A percentile compares a stretch with the other conserved stretches of the same genome.
These are phyloP conservation scores for Sarcophaga peregrina DNA, from an alignment of 1,140 invertebrate genomes.

Conservation along the genomic window DNA sequence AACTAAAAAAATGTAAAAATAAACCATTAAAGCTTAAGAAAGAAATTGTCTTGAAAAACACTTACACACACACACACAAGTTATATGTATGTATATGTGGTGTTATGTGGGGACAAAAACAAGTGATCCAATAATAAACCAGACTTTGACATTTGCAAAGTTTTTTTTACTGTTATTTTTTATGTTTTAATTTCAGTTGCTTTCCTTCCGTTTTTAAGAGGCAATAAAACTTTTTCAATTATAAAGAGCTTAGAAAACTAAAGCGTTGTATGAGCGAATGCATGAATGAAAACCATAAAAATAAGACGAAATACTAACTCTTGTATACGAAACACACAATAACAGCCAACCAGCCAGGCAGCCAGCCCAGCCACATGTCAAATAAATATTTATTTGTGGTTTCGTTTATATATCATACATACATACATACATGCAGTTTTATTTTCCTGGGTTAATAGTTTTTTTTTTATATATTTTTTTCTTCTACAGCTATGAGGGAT, in stretches of 20 bases:
- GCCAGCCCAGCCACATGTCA: too few species aligned
- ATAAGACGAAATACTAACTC: background rate
- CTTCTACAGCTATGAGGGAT: too few species aligned
- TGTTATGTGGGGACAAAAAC: background rate
- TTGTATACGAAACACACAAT: background rate
- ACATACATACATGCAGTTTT: too few species aligned
- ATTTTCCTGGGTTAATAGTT: too few species aligned
- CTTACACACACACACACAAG: background rate
- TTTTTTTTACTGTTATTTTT: conserved; percentile 25
- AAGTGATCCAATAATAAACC: conserved; percentile 6
- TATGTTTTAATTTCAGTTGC: conserved; percentile 1
- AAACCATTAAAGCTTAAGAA: too few species aligned
- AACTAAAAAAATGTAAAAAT: too few species aligned
- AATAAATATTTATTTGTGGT: too few species aligned
- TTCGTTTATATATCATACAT: too few species aligned
- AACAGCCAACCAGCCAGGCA: background rate
- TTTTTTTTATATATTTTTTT: too few species aligned
- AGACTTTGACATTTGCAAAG: conserved; percentile 12
- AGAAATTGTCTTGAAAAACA: background rate
- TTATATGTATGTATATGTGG: background rate
- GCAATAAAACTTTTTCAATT: conserved; percentile 40
- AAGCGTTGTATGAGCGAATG: background rate
- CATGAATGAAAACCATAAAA: background rate
- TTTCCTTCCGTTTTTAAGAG: background rate
- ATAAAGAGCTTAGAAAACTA: conserved; percentile 34